Evolutionary conservation across 2,113 vertebrate species (phyloP), one percentile per base, ranked within the genome.

Genomic region (Sminthopsis crassicaudata): DNA sequence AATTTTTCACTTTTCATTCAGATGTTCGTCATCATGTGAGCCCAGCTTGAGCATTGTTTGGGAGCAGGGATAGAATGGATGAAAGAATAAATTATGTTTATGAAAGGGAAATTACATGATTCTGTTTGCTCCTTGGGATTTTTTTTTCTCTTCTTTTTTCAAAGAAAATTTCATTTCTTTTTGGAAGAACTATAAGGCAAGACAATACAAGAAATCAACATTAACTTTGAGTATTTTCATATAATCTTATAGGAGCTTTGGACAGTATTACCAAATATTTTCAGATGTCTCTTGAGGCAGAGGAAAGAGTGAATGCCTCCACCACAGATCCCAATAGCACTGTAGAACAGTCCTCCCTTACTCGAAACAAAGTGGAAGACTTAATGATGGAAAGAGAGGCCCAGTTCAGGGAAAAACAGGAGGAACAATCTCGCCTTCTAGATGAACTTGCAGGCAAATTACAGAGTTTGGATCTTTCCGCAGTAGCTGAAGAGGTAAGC

Each of bases 371-470:
- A 92, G 99, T 99, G 6, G 99, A 99, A 96, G 98, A 98, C 90
- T 97, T 99, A 96, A 98, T 99, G 97, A 97, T 98, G 76, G 98
- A 98, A 92, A 99, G 94, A 76, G 98, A 98, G 94, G 97, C 98
- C 1, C 98, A 98, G 94, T 99, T 99, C 97, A 98, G 98, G 95
- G 98, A 98, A 91, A 99, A 97, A 36, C 99, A 99, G 92, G 98
- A 99, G 92, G 99, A 99, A 91, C 99, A 99, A 96, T 98, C 99
- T 0, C 99, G 99, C 90, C 99, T 98, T 42, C 98, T 99, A 95
- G 99, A 99, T 90, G 99, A 99, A 92, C 98, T 99, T 0, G 99
- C 99, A 0, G 99, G 99, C 92, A 99, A 99, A 96, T 98, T 99
- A 91, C 99, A 99, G 96, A 99, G 99, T 94, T 98, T 99, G 95